These are phyloP conservation scores for Eupithecia subumbrata DNA, from an alignment of 2,888 invertebrate species.

Conservation along the genomic window DNA sequence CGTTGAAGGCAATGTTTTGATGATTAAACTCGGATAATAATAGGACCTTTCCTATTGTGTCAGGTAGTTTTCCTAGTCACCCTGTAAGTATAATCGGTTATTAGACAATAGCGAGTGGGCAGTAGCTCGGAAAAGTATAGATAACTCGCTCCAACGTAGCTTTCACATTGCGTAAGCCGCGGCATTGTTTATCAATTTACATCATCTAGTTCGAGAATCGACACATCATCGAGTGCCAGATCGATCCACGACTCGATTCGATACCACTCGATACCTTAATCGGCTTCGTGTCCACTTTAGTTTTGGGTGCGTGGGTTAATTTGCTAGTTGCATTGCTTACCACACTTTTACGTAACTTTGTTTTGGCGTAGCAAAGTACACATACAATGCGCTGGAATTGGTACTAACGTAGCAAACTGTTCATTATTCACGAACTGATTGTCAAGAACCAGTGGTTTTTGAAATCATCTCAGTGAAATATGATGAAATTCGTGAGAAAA, in stretches of 20 bases:
- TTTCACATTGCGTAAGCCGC: slow-evolving; percentile 71
- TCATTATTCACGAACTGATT: not conserved
- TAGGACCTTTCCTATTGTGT: not conserved
- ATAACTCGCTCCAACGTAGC: slow-evolving; percentile 57
- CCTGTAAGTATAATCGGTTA: slow-evolving; percentile 16
- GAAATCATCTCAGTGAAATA: not conserved
- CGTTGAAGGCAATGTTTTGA: not conserved
- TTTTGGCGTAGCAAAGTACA: not conserved
- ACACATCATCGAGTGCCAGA: slow-evolving; percentile 47
- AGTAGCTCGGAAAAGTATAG: slow-evolving; percentile 59
- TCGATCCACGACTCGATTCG: slow-evolving; percentile 45
- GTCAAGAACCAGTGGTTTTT: not conserved
- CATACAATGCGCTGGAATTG: not conserved
- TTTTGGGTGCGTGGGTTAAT: slow-evolving; percentile 9
- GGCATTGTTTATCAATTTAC: slow-evolving; percentile 68
- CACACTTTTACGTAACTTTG: slow-evolving; percentile 40
- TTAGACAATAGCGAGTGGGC: slow-evolving; percentile 45
- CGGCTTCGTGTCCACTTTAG: not conserved
- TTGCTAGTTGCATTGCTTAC: slow-evolving; percentile 17
- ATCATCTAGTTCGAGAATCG: slow-evolving; percentile 52
- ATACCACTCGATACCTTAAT: slow-evolving; percentile 8
- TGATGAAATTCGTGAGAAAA: not conserved
- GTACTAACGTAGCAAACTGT: not conserved
- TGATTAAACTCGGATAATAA: no score
- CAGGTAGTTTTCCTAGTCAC: not conserved